These are phyloP conservation scores for Pelodytes ibericus DNA, from an alignment of 2,797 vertebrate species.

Conservation along the genomic window DNA sequence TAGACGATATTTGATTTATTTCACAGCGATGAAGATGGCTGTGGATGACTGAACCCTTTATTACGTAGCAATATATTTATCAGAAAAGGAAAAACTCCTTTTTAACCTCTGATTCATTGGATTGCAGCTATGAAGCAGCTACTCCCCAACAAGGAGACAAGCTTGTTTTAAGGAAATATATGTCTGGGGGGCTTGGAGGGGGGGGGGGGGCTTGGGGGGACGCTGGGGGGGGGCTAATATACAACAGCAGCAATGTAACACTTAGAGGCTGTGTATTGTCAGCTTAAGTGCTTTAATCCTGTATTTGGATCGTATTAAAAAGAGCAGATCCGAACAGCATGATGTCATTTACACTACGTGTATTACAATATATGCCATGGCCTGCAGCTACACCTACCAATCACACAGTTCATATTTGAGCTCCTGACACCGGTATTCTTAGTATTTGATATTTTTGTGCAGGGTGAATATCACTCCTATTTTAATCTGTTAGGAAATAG, in stretches of 20 bases:
- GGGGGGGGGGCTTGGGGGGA: no score
- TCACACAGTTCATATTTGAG: conserved; percentile 77
- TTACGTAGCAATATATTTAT: no score
- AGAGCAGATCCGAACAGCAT: conserved; percentile 62
- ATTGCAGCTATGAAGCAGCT: no score
- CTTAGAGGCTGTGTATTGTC: conserved; percentile 5
- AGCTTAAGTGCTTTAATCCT: conserved; percentile 44
- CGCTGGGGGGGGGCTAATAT: no score
- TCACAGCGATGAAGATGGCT: no score
- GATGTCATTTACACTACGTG: conserved; percentile 67
- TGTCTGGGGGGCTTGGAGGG: no score
- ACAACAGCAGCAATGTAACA: not conserved
- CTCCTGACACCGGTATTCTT: conserved; percentile 75
- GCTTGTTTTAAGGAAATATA: no score
- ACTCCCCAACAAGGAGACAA: no score
- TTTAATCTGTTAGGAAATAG: conserved; percentile 92
- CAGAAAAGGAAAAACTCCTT: no score
- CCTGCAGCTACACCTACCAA: conserved; percentile 76
- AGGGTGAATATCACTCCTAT: conserved; percentile 82
- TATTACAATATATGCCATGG: conserved; percentile 60
- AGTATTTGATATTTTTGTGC: conserved; percentile 77
- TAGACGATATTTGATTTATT: no score
- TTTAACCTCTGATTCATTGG: no score
- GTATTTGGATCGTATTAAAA: conserved; percentile 64
- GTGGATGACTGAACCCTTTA: no score